Evolutionary conservation across 2,797 vertebrate species (phyloP).

Genomic region (Chiloscyllium punctatum): DNA sequence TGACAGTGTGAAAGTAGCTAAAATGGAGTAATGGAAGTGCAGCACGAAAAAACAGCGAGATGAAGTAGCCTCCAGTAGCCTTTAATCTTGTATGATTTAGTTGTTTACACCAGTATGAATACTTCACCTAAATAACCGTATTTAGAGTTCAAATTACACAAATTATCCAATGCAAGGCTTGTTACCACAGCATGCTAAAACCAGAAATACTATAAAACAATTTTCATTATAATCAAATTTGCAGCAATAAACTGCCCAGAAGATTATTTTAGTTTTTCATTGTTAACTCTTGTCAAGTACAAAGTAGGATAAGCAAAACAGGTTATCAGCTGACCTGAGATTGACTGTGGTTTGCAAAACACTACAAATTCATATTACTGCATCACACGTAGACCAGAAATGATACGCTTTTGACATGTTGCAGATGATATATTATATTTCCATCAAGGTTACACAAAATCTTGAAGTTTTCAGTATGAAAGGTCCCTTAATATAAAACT

Average conservation of each 20-base stretch:
- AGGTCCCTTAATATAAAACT: neutral
- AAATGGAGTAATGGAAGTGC: neutral
- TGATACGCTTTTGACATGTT: neutral
- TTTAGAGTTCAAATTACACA: neutral
- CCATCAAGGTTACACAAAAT: neutral
- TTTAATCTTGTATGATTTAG: neutral
- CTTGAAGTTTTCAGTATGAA: neutral
- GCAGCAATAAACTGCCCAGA: neutral
- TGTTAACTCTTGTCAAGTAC: neutral
- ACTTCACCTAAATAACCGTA: neutral
- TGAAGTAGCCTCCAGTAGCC: neutral
- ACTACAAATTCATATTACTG: neutral
- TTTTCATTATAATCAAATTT: neutral
- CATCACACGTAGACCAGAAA: neutral
- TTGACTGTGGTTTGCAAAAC: neutral
- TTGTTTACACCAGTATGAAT: neutral
- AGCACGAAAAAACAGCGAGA: neutral
- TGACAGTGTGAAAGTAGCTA: neutral
- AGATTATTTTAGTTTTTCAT: neutral
- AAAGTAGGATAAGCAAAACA: neutral
- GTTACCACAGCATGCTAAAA: neutral
- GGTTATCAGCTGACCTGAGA: neutral
- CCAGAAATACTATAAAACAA: neutral
- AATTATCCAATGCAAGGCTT: neutral
- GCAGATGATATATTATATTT: neutral